Conservation (phyloP, 2,113 vertebrate species). For the Drymodes brunneopygia region DNA sequence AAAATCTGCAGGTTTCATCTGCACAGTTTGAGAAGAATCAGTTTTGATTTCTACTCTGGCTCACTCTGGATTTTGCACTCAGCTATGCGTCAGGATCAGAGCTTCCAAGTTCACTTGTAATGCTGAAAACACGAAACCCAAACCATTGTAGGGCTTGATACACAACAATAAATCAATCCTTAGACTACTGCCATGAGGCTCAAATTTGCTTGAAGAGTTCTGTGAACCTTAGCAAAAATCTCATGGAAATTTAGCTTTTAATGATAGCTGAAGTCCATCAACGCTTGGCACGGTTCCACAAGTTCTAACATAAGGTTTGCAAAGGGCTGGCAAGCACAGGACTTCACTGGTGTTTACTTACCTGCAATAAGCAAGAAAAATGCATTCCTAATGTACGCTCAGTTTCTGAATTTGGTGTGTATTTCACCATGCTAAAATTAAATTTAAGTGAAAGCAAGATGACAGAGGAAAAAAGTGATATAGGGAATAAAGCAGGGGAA, state of each 20-base stretch:
- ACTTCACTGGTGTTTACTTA: not conserved
- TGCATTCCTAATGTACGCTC: not conserved
- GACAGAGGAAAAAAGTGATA: not conserved
- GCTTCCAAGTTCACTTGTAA: not conserved
- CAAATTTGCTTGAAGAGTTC: not conserved
- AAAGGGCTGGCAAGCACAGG: not conserved
- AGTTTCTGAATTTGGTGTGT: not conserved
- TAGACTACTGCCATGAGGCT: not conserved
- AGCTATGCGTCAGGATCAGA: not conserved
- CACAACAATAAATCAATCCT: not conserved
- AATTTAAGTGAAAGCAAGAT: not conserved
- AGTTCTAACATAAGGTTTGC: not conserved
- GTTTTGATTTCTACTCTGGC: not conserved
- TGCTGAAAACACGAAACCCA: not conserved
- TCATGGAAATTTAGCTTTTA: not conserved
- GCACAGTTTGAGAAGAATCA: not conserved
- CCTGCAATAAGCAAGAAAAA: not conserved
- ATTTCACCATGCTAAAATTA: not conserved
- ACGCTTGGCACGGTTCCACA: not conserved
- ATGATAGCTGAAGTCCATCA: not conserved
- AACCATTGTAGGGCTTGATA: not conserved
- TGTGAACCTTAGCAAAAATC: not conserved
- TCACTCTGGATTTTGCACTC: not conserved
- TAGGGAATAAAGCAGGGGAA: not conserved
- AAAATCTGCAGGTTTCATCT: not conserved